phyloP scores from a whole-genome alignment of 1,140 invertebrate species.

The Portunus trituberculatus region DNA sequence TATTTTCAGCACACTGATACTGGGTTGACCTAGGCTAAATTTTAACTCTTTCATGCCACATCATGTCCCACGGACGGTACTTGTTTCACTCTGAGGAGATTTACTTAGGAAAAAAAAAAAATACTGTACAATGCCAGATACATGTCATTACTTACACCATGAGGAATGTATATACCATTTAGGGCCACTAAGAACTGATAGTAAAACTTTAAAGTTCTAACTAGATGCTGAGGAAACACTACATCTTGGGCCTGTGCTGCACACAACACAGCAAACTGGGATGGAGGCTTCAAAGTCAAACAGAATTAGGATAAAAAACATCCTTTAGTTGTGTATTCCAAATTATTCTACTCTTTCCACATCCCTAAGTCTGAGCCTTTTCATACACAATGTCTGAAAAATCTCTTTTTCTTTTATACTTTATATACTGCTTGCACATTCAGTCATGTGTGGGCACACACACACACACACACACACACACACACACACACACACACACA shows the following conservation, averaged over 20 bases:
- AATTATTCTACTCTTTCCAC: background rate
- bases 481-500: too few species aligned
- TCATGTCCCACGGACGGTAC: conserved; percentile 72
- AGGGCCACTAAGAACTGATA: conserved; percentile 56
- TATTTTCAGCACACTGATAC: conserved; percentile 41
- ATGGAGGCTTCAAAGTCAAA: conserved; percentile 13
- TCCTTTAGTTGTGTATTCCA: background rate
- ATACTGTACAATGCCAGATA: conserved; percentile 75
- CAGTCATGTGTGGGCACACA: background rate
- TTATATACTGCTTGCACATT: background rate
- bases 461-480: too few species aligned
- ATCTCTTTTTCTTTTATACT: background rate
- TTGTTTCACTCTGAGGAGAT: conserved; percentile 68
- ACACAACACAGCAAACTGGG: background rate
- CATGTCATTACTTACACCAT: conserved; percentile 70
- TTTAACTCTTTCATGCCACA: conserved; percentile 66
- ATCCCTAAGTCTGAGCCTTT: conserved; percentile 12
- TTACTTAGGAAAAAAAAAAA: conserved; percentile 62
- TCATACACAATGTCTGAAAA: background rate
- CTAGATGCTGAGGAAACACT: conserved; percentile 58
- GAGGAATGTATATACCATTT: conserved; percentile 70
- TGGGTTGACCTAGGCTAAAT: conserved; percentile 50
- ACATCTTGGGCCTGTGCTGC: background rate
- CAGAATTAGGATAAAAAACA: background rate
- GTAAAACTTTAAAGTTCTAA: conserved; percentile 59